Base-by-base conservation (phyloP, 2,797 vertebrate species). In the Cryptoblepharus egeriae region DNA sequence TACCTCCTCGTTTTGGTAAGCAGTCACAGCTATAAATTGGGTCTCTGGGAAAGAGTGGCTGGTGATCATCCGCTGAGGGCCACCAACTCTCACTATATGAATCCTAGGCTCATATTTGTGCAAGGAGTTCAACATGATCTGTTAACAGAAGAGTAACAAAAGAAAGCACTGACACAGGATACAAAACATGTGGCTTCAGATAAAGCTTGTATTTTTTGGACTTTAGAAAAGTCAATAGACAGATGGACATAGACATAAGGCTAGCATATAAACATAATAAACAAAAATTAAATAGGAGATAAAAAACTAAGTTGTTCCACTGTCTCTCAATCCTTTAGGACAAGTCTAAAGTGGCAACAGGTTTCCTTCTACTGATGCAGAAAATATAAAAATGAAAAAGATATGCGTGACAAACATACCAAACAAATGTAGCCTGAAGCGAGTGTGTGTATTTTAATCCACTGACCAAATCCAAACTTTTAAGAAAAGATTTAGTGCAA, bases 71-170 rank as follows among this genome's bases (percentile, higher is more conserved):
- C 96, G 90, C 84, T 97, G 96, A 0, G 96, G 93, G 22, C 96
- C 96, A 16, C 96, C 96, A 2, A 97, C 96, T 71, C 96, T 92
- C 77, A 97, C 96, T 1, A 97, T 97, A n/a, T 97, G 96, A 76
- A 97, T 96, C 35, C 97, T 92, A 0, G 97, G 97, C 88, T 97
- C 96, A 0, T 97, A 97, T 87, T 97, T 97, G 80, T 97, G 97
- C 68, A 97, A 91, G n/a, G 97, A 97, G 91, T 97, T 97, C 86
- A 97, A 2, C 97, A 97, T 97, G 82, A 97, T 96, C 96, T 97
- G 92, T 0, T 77, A 85, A 85, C 42, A 82, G 85, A 82, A 0
- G 3, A 79, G 87, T 0, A 88, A 64, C 72, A 73, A 6, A n/a
- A 65, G 76, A 82, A 32, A 92, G 82, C 20, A 12, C 26, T 1